Evolutionary conservation across 2,113 vertebrate genomes (phyloP), one percentile per base, ranked within the genome.

Genomic region (Aphyosemion australe): DNA sequence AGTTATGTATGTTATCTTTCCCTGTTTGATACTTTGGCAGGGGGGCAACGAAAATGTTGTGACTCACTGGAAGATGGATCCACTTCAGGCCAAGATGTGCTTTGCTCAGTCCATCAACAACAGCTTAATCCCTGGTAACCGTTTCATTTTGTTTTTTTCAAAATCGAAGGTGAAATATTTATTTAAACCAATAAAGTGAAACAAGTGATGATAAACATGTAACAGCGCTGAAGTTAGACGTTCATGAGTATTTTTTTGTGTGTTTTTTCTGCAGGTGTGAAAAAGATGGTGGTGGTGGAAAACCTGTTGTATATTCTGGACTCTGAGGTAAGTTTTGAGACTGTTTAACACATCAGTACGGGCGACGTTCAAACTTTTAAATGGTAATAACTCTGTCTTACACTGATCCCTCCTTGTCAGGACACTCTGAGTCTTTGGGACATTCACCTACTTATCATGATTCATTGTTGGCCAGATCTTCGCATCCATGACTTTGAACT

Each of bases 401-500:
- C 26, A 50, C 39, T 63, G 1, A 19, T 61, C 56, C 1, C 57
- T 55, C 2, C 14, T 0, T 55, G 20, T 73, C 42, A 99, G 96
- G 92, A 93, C 12, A 52, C 94, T 41, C 85, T 99, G 69, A 97
- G 95, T 76, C 73, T 93, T 10, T 98, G 96, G 97, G 94, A 99
- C 47, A 32, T 93, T 58, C 88, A 92, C 69, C 93, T 94, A 11
- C 86, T 99, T 6, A 87, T 92, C 37, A 90, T 96, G 41, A 62
- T 95, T 50, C 94, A 93, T 90, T 93, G 93, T 48, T 98, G 95
- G 93, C 93, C 94, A 6, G 91, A 89, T 49, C 72, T 94, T 43
- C 50, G 41, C 3, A 69, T 95, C 42, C 91, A 95, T 42, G 96
- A 98, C 61, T 98, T 98, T 90, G 91, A 96, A 73, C 92, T 99